Evolutionary conservation across 1,140 invertebrate species (phyloP).

Genomic region (Drosophila ananassae): DNA sequence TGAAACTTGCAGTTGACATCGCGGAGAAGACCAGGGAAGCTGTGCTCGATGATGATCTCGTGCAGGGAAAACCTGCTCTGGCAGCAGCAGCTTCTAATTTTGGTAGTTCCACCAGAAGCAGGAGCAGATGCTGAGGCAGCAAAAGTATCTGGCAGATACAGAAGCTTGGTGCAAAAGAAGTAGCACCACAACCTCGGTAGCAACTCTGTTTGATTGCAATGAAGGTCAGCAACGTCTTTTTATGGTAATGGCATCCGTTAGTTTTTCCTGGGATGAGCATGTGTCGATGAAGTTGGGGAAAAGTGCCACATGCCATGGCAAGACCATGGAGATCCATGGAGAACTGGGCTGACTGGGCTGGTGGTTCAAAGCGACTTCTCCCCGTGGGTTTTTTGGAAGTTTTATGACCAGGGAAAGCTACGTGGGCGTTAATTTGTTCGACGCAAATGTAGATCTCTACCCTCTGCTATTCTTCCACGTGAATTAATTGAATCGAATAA

Average conservation of each 20-base stretch:
- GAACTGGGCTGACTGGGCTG: slow-evolving; percentile 9
- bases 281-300: slow-evolving; percentile 56
- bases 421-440: slow-evolving; percentile 38
- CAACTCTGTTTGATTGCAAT: slow-evolving; percentile 71
- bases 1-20: slow-evolving; percentile 66
- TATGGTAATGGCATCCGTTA: slow-evolving; percentile 82
- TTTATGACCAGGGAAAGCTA: slow-evolving; percentile 28
- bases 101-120: slow-evolving; percentile 62
- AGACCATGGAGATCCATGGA: slow-evolving; percentile 17
- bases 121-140: slow-evolving; percentile 13
- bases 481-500: too few species aligned
- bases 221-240: slow-evolving; percentile 76
- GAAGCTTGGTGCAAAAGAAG: slow-evolving; percentile 24
- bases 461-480: neutral
- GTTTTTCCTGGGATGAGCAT: slow-evolving; percentile 76
- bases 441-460: neutral
- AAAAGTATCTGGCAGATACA: slow-evolving; percentile 14
- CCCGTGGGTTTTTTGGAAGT: slow-evolving; percentile 10
- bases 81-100: slow-evolving; percentile 73
- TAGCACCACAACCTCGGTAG: slow-evolving; percentile 35
- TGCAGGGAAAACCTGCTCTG: slow-evolving; percentile 57
- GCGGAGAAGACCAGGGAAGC: slow-evolving; percentile 25
- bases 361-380: slow-evolving; percentile 14
- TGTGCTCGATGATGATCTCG: slow-evolving; percentile 38
- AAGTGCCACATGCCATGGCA: slow-evolving; percentile 40